Base-by-base conservation (phyloP, 2,888 invertebrate species). In the Conops quadrifasciatus region DNA sequence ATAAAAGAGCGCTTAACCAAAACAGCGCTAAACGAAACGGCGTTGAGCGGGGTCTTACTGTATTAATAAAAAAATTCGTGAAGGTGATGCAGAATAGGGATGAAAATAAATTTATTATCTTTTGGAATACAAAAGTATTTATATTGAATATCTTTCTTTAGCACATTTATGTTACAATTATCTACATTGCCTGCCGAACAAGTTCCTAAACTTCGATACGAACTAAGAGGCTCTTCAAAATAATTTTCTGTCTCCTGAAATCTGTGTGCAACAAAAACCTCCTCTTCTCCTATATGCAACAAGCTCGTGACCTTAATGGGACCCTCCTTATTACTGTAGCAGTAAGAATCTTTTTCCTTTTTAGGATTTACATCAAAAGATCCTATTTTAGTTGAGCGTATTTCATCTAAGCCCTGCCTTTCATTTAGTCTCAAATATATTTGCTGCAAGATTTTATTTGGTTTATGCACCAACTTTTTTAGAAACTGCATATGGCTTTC, bases 141-240 rank as follows among this genome's bases (percentile, higher is more conserved):
- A 62, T 66, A 73, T 69, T 62, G 71, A 73, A 68, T 71, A 30
- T 66, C 65, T 49, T 36, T 30, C 68, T 63, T 65, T 15, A 19
- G 45, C 51, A 71, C 65, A 59, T 68, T 66, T 47, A 45, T 30
- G 24, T 36, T 30, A 43, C 30, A 59, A 5, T 68, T n/a, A 59
- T 62, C 59, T 56, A 69, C 45, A 53, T 66, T 19, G 49, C 67
- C 70, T 58, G 53, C 70, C 53, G 69, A 16, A 45, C 68, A 45
- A 45, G 71, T 73, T 45, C 71, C 69, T 62, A 73, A 56, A 11
- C 65, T 65, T 16, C 63, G 63, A 66, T 59, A 47, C 11, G 73
- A 71, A 65, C 68, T 60, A 47, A 73, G 47, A n/a, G 73, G 73
- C 36, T 71, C 71, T 56, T 66, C 53, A 58, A 71, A 71, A 71